Conservation (phyloP, 2,113 vertebrate genomes). For the Speoplatyrhinus poulsoni region DNA sequence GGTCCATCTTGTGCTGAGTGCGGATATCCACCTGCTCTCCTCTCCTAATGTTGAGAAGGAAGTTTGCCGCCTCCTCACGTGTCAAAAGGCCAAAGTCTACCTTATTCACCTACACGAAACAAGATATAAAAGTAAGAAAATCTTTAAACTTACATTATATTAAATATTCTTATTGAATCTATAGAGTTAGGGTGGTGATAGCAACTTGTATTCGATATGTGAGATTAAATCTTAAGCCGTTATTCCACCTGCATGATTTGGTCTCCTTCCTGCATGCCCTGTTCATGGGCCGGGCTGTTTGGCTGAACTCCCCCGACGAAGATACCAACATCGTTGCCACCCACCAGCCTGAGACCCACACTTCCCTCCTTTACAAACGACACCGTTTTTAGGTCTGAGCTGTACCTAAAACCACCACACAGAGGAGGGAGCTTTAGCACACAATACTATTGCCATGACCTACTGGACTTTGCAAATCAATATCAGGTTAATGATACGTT, state of each 20-base stretch:
- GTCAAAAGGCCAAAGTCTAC: conserved; percentile 85
- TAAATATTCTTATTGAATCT: background rate
- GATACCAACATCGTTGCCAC: conserved; percentile 93
- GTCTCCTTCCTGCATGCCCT: conserved; percentile 89
- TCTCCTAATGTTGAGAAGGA: conserved; percentile 78
- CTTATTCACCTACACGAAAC: conserved; percentile 63
- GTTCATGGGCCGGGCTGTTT: conserved; percentile 82
- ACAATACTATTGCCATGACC: too few relatives aligned
- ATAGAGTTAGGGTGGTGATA: background rate
- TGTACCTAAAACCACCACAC: conserved; percentile 77
- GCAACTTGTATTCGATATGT: background rate
- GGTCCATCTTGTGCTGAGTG: conserved; percentile 88
- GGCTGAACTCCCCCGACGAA: conserved; percentile 91
- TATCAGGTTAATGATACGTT: background rate
- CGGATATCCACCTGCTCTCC: conserved; percentile 79
- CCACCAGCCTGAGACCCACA: conserved; percentile 86
- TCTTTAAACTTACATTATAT: background rate
- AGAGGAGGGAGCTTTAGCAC: background rate
- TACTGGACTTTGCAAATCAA: too few relatives aligned
- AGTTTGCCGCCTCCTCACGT: conserved; percentile 89
- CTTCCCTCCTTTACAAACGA: conserved; percentile 85
- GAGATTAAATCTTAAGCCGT: background rate
- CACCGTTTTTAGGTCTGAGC: conserved; percentile 75
- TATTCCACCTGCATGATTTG: conserved; percentile 89
- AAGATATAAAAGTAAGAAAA: background rate